Conservation (phyloP, 1,140 invertebrate species). For the Wasmannia auropunctata region DNA sequence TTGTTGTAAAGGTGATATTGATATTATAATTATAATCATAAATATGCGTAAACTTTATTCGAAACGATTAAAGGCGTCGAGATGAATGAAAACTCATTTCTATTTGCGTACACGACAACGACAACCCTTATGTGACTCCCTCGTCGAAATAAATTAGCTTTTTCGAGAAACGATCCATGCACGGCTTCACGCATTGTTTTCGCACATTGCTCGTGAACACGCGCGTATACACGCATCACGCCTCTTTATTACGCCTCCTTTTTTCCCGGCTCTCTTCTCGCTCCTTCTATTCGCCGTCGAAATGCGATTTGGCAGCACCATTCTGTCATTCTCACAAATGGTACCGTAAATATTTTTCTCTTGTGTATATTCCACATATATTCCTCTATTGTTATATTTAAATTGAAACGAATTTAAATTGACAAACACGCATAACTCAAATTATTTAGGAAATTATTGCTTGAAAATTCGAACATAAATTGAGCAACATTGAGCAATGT, state of each 20-base stretch:
- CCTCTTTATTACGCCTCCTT: constrained; percentile 62
- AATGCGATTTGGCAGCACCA: constrained; percentile 56
- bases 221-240: constrained; percentile 45
- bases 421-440: background rate
- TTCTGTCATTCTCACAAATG: constrained; percentile 54
- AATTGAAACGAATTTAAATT: background rate
- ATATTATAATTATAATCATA: background rate
- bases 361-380: background rate
- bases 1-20: background rate
- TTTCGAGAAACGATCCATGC: constrained; percentile 75
- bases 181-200: constrained; percentile 75
- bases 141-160: constrained; percentile 76
- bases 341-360: constrained; percentile 69
- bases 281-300: constrained; percentile 54
- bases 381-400: background rate
- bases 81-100: constrained; percentile 39
- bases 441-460: background rate
- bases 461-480: constrained; percentile 7
- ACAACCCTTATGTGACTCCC: constrained; percentile 36
- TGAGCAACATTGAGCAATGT: background rate
- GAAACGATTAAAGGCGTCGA: background rate
- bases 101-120: background rate
- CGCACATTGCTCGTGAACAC: constrained; percentile 56
- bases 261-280: constrained; percentile 46
- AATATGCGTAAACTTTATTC: background rate